Evolutionary conservation across 2,797 vertebrate genomes (phyloP).

Genomic region (Cryptoprocta ferox): DNA sequence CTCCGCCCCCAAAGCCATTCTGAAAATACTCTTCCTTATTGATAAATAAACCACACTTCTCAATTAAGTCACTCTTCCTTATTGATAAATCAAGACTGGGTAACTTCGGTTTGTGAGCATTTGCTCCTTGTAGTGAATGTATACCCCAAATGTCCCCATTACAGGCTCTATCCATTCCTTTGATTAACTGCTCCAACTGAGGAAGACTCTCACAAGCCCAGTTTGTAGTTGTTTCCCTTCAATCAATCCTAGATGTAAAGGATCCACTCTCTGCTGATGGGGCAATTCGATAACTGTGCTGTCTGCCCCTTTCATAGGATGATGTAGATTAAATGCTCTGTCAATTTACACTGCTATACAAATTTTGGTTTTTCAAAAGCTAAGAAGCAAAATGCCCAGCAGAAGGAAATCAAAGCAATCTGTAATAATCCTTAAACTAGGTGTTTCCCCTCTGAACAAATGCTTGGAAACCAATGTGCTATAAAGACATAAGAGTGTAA

Average conservation of each 20-base stretch:
- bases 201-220: neutral
- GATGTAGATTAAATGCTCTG: neutral
- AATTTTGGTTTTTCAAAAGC: neutral
- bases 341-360: neutral
- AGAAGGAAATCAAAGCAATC: neutral
- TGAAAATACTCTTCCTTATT: neutral
- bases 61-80: neutral
- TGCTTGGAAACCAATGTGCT: neutral
- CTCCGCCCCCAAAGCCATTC: neutral
- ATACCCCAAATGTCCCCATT: neutral
- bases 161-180: neutral
- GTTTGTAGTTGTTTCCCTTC: neutral
- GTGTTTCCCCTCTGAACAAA: neutral
- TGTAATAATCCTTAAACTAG: neutral
- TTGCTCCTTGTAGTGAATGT: neutral
- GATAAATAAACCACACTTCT: neutral
- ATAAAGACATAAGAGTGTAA: neutral
- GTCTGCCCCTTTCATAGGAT: neutral
- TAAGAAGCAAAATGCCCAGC: neutral
- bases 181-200: neutral
- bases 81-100: neutral
- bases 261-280: too few species aligned
- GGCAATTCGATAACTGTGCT: neutral
- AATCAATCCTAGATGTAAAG: neutral
- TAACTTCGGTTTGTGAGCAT: neutral